phyloP scores from a whole-genome alignment of 1,140 invertebrate genomes.

The Lordiphosa clarofinis region DNA sequence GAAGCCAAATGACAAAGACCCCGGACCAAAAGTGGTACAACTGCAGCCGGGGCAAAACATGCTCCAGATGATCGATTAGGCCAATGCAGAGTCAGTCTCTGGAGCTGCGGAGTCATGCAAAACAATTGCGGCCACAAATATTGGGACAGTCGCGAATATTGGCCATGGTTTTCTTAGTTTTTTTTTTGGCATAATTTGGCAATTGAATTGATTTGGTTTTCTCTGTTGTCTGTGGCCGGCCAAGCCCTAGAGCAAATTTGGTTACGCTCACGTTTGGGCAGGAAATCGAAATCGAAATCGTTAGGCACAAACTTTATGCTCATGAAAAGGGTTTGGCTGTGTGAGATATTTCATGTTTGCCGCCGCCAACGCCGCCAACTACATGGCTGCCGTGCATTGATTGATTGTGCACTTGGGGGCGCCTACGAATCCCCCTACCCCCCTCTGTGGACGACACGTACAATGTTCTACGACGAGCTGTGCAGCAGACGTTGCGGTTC shows the following conservation, averaged over 20 bases:
- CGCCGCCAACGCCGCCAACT: slow-evolving; percentile 64
- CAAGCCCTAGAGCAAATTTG: slow-evolving; percentile 73
- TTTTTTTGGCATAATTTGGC: slow-evolving; percentile 77
- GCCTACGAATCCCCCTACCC: slow-evolving; percentile 24
- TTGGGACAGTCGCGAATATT: slow-evolving; percentile 67
- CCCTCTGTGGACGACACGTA: too few relatives aligned
- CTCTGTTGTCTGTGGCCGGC: slow-evolving; percentile 25
- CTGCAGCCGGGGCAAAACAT: slow-evolving; percentile 29
- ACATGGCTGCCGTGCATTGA: slow-evolving; percentile 46
- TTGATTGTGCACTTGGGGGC: slow-evolving; percentile 50
- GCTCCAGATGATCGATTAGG: slow-evolving; percentile 73
- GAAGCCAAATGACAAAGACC: slow-evolving; percentile 44
- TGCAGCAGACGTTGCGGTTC: slow-evolving; percentile 37
- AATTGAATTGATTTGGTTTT: slow-evolving; percentile 68
- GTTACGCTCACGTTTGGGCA: slow-evolving; percentile 72
- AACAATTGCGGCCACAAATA: slow-evolving; percentile 74
- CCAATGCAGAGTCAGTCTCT: slow-evolving; percentile 59
- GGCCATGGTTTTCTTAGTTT: slow-evolving; percentile 44
- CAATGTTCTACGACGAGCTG: slow-evolving; percentile 3
- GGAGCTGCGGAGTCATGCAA: slow-evolving; percentile 52
- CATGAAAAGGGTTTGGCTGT: slow-evolving; percentile 71
- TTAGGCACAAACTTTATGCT: slow-evolving; percentile 55
- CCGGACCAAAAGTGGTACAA: slow-evolving; percentile 11
- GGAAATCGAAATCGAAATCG: slow-evolving; percentile 56
- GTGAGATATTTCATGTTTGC: slow-evolving; percentile 76